Conservation (phyloP, 2,113 vertebrate species). For the Rhadina sibilatrix region DNA sequence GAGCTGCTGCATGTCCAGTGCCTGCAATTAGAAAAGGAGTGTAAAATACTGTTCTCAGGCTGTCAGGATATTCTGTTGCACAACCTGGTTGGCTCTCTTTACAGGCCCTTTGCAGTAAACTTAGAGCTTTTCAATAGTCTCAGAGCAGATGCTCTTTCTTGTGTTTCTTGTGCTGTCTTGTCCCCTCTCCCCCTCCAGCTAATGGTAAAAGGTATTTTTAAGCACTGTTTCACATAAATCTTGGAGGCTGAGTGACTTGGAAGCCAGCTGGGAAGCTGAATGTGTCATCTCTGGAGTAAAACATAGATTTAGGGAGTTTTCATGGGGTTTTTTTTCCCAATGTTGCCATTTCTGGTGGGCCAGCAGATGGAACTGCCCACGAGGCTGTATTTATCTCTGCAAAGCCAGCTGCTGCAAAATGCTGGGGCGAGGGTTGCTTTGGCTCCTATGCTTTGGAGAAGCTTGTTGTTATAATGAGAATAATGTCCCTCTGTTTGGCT, state of each 20-base stretch:
- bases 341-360: constrained; percentile 43
- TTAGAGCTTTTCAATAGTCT: neutral
- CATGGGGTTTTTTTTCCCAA: fast-evolving
- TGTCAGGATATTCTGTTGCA: neutral
- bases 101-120: neutral
- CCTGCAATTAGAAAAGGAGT: neutral
- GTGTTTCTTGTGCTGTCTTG: neutral
- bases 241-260: constrained; percentile 4
- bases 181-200: neutral
- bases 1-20: fast-evolving
- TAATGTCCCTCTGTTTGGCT: neutral
- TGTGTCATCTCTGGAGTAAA: constrained; percentile 43
- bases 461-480: neutral
- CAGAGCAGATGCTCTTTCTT: neutral
- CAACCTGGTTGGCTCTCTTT: neutral
- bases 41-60: neutral
- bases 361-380: constrained; percentile 66
- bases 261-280: constrained; percentile 38
- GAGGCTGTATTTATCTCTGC: constrained; percentile 16
- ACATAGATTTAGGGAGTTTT: neutral
- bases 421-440: neutral
- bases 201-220: constrained; percentile 12
- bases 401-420: constrained; percentile 33
- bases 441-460: neutral
- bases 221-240: neutral